Percentiles rank a stretch among this genome's conserved stretches.
phyloP scores from a whole-genome alignment of 2,888 invertebrate species.

The Scaptodrosophila latifasciaeformis region DNA sequence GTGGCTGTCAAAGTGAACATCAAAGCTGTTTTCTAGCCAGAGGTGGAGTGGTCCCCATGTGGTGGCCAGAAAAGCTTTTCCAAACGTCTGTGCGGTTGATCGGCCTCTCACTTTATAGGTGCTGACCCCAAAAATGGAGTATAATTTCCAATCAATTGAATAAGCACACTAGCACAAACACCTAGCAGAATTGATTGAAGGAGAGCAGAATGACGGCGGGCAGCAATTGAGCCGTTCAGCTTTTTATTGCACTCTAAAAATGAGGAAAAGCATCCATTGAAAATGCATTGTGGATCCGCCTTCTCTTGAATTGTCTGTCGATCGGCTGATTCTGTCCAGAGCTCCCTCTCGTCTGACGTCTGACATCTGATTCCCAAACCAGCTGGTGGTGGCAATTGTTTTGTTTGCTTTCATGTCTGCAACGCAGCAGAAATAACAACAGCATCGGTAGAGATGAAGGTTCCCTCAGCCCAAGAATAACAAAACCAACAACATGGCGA shows the following conservation, averaged over 20 bases:
- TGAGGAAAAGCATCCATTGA: conserved; percentile 34
- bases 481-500: conserved; percentile 30
- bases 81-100: not conserved
- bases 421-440: conserved; percentile 24
- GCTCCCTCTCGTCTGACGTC: conserved; percentile 24
- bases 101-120: conserved; percentile 9
- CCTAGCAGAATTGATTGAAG: not conserved
- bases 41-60: conserved; percentile 52
- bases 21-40: conserved; percentile 42
- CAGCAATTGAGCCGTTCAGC: not conserved
- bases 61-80: conserved; percentile 25
- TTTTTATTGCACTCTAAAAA: conserved; percentile 65
- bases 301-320: conserved; percentile 23
- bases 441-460: not conserved
- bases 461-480: conserved; percentile 43
- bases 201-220: too few relatives aligned
- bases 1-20: conserved; percentile 41
- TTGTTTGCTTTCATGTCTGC: conserved; percentile 58
- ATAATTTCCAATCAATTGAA: conserved; percentile 68
- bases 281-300: conserved; percentile 8
- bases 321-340: conserved; percentile 13
- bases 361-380: conserved; percentile 17
- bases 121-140: conserved; percentile 49
- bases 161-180: conserved; percentile 25
- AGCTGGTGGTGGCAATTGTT: conserved; percentile 42